phyloP scores from a whole-genome alignment of 2,113 vertebrate genomes.

The Butastur rufipennis region DNA sequence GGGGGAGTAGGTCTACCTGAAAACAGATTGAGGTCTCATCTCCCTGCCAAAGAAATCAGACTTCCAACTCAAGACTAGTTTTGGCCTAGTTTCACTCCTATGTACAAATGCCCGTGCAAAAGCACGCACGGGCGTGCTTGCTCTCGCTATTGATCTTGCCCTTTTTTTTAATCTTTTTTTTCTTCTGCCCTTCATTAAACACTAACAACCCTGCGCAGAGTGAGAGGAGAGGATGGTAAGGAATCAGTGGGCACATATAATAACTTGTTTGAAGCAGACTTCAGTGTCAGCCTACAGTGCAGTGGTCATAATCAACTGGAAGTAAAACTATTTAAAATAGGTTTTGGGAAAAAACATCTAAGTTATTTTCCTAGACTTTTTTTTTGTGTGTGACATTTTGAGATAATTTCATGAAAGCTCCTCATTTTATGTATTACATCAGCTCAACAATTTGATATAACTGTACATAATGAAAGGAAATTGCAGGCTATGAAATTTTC shows the following conservation, averaged over 20 bases:
- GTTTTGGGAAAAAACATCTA: not conserved
- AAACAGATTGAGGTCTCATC: not conserved
- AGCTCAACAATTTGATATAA: constrained; percentile 32
- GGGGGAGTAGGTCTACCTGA: not conserved
- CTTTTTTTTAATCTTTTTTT: not conserved
- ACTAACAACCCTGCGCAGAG: not conserved
- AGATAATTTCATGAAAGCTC: constrained; percentile 10
- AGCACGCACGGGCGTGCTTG: accelerated
- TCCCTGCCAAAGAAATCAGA: not conserved
- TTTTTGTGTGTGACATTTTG: constrained; percentile 6
- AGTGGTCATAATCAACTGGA: not conserved
- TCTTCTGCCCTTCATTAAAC: not conserved
- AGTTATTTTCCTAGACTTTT: not conserved
- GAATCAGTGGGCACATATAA: not conserved
- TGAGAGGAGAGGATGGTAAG: not conserved
- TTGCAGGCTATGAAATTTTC: constrained; percentile 15
- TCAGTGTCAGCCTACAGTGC: not conserved
- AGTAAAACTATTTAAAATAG: constrained; percentile 33
- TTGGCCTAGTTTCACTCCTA: not conserved
- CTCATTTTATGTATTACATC: not conserved
- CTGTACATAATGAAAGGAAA: constrained; percentile 48
- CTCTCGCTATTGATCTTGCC: not conserved
- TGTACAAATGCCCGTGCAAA: accelerated
- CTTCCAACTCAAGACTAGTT: not conserved
- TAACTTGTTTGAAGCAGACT: not conserved